Evolutionary conservation across 1,140 invertebrate species (phyloP).

Genomic region (Neodiprion fabricii): DNA sequence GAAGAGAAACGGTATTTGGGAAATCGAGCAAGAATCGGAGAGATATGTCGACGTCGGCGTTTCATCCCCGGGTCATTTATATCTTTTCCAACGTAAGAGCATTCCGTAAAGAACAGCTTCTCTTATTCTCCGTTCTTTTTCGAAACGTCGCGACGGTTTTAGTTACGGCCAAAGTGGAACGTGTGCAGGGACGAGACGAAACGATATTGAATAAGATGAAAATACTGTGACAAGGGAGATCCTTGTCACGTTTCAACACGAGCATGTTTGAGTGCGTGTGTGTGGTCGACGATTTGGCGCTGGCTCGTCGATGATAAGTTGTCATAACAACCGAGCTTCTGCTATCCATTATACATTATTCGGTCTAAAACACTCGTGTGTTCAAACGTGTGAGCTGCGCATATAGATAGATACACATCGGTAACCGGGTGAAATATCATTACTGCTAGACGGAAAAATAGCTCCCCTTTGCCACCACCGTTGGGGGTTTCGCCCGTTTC

Average conservation of each 20-base stretch:
- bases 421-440: background rate
- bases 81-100: constrained; percentile 1
- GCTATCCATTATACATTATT: constrained; percentile 6
- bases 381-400: background rate
- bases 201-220: too few species aligned
- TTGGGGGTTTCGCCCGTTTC: background rate
- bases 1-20: background rate
- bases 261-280: too few species aligned
- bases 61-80: constrained; percentile 2
- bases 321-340: background rate
- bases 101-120: background rate
- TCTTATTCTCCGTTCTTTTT: background rate
- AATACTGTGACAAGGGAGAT: too few species aligned
- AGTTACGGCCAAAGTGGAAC: too few species aligned
- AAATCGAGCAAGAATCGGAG: background rate
- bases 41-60: constrained; percentile 1
- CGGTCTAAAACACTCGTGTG: background rate
- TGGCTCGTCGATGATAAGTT: background rate
- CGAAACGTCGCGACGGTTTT: background rate
- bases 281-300: too few species aligned
- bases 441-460: background rate
- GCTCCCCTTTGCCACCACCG: background rate
- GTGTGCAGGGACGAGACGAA: too few species aligned
- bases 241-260: too few species aligned
- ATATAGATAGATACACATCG: too few species aligned